Evolutionary conservation across 2,888 invertebrate species (phyloP), one percentile per base, ranked within the genome.

Genomic region (Oscheius onirici): DNA sequence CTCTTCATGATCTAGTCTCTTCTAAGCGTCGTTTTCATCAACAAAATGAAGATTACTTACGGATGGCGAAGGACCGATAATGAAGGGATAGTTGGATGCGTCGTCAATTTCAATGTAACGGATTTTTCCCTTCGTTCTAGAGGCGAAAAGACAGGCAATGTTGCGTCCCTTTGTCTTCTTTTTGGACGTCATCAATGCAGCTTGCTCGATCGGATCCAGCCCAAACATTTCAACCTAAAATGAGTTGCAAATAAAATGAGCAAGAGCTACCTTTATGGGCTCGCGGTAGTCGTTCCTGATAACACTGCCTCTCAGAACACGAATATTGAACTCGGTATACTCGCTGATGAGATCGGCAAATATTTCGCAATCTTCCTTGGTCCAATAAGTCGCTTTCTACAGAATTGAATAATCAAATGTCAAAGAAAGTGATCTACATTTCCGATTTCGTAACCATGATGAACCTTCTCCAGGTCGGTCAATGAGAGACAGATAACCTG

Each of bases 401-500:
- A 22, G 8, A 15, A 22, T 20, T 8, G 17, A 44, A 28, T 28
- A n/a, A n/a, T 17, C 1, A 43, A 60, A 41, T 43, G 6, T 15
- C 15, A 17, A 49, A 26, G 26, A 49, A 11, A 13, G 24, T n/a
- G n/a, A 13, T 26, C 24, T 41, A 66, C 66, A 5, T 24, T 28
- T 26, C 24, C 44, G 15, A n/a, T n/a, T 20, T 3, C 15, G 3
- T 26, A 24, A 1, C 43, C 58, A 57, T 43, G 40, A 46, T 55
- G 28, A 1, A 20, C 34, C 34, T 49, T 69, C 34, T 26, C 28
- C 40, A 63, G 11, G 15, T 69, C 72, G 17, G 66, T 52, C 46
- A 79, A 49, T 1, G 79, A 79, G 0, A 79, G 28, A 49, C 71
- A 75, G 49, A 79, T 76, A 1, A 75, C 79, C 49, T 79, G 79